Evolutionary conservation across 2,888 invertebrate genomes (phyloP).

Genomic region (Chelonus formosanus): DNA sequence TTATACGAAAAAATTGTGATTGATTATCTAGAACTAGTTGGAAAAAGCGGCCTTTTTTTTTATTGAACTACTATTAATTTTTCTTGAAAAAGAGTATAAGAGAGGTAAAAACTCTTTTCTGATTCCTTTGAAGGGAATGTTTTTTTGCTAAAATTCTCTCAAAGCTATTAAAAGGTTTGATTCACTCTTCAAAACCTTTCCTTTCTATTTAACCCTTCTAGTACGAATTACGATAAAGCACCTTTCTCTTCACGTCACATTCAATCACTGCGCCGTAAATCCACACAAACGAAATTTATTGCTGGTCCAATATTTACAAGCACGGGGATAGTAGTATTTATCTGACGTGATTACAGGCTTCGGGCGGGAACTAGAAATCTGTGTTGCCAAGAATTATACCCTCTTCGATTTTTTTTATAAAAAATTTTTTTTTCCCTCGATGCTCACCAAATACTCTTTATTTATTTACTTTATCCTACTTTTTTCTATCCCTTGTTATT

Average conservation of each 20-base stretch:
- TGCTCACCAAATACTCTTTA: background rate
- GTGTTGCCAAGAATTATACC: slow-evolving; percentile 2
- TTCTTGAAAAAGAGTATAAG: too few relatives aligned
- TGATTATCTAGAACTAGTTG: too few relatives aligned
- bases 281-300: slow-evolving; percentile 50
- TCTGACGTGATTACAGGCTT: slow-evolving; percentile 40
- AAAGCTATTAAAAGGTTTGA: background rate
- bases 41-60: too few relatives aligned
- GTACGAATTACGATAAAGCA: slow-evolving; percentile 27
- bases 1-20: too few relatives aligned
- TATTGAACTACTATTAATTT: too few relatives aligned
- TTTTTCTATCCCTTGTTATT: too few relatives aligned
- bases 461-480: too few relatives aligned
- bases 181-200: slow-evolving; percentile 4
- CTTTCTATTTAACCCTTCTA: slow-evolving; percentile 27
- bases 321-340: slow-evolving; percentile 37
- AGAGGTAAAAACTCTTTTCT: background rate
- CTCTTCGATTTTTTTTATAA: slow-evolving; percentile 9
- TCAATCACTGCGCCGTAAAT: slow-evolving; percentile 55
- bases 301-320: slow-evolving; percentile 50
- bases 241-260: slow-evolving; percentile 43
- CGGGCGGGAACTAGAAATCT: slow-evolving; percentile 17
- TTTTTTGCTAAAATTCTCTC: too few relatives aligned
- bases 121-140: background rate
- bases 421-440: background rate